Evolutionary conservation across 2,888 invertebrate genomes (phyloP).

Genomic region (Cephus pulcher): DNA sequence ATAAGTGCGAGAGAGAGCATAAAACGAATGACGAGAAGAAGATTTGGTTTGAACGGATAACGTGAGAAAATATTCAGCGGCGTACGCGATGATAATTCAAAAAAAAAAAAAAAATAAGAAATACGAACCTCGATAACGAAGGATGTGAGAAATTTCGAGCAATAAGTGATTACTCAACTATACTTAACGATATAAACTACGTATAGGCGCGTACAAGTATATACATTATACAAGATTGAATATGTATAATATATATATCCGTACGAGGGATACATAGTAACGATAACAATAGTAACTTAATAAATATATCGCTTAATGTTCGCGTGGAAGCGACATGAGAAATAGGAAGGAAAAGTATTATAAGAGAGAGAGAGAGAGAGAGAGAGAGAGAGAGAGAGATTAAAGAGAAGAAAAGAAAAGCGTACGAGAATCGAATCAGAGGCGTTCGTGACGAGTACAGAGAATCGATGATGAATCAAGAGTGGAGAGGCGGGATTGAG

Average conservation of each 20-base stretch:
- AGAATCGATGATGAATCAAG: slow-evolving; percentile 7
- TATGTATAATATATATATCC: slow-evolving; percentile 26
- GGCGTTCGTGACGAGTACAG: background rate
- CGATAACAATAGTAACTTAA: slow-evolving; percentile 30
- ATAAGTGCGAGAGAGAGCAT: slow-evolving; percentile 4
- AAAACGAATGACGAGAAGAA: background rate
- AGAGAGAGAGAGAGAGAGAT: background rate
- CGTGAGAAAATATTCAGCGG: slow-evolving; percentile 11
- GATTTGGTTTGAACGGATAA: slow-evolving; percentile 4
- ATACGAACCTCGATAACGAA: slow-evolving; percentile 10
- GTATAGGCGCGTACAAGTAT: slow-evolving; percentile 14
- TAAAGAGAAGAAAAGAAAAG: slow-evolving; percentile 15
- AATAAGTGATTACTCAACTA: slow-evolving; percentile 59
- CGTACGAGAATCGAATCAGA: slow-evolving; percentile 22
- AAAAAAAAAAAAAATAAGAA: background rate
- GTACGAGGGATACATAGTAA: slow-evolving; percentile 23
- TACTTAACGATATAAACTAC: slow-evolving; percentile 36
- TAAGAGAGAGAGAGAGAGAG: background rate
- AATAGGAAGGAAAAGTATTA: background rate
- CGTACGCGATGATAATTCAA: slow-evolving; percentile 8
- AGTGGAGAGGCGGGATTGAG: slow-evolving; percentile 11
- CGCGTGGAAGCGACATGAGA: background rate
- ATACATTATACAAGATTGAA: slow-evolving; percentile 20
- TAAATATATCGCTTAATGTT: slow-evolving; percentile 15
- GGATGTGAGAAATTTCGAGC: slow-evolving; percentile 54